Evolutionary conservation across 2,797 vertebrate species (phyloP).

Genomic region (Tapirus indicus): DNA sequence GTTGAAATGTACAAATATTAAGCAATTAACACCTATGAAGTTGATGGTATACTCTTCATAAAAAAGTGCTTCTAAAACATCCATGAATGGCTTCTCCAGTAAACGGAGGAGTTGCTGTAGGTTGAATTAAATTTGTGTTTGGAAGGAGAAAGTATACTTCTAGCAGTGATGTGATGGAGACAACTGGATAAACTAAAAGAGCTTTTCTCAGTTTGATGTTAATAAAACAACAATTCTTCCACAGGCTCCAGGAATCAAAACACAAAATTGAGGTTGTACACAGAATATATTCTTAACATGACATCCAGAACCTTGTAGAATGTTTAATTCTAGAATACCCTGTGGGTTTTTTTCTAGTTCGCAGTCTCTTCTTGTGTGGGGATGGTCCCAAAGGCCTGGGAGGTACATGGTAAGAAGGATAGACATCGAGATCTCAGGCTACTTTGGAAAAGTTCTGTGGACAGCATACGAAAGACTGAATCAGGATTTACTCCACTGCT

Average conservation of each 20-base stretch:
- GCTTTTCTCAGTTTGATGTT: background rate
- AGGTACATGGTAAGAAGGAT: background rate
- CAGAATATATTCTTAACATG: background rate
- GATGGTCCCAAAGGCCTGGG: background rate
- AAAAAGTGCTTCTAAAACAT: background rate
- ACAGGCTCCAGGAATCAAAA: background rate
- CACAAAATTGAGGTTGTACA: background rate
- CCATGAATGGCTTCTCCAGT: background rate
- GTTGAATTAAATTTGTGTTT: background rate
- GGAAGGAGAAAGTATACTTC: background rate
- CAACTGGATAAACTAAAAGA: background rate
- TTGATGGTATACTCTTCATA: background rate
- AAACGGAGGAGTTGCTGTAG: background rate
- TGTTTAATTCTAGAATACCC: background rate
- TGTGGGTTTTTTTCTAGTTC: background rate
- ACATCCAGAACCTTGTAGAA: background rate
- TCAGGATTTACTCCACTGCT: background rate
- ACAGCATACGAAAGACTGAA: background rate
- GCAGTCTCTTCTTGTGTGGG: background rate
- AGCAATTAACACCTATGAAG: background rate
- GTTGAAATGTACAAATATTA: slow-evolving; percentile 7
- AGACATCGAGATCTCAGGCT: background rate
- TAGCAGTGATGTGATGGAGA: background rate
- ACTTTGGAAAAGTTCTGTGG: background rate
- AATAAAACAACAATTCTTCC: slow-evolving; percentile 36